Conservation (phyloP, 2,113 vertebrate genomes). For the Oophaga pumilio region DNA sequence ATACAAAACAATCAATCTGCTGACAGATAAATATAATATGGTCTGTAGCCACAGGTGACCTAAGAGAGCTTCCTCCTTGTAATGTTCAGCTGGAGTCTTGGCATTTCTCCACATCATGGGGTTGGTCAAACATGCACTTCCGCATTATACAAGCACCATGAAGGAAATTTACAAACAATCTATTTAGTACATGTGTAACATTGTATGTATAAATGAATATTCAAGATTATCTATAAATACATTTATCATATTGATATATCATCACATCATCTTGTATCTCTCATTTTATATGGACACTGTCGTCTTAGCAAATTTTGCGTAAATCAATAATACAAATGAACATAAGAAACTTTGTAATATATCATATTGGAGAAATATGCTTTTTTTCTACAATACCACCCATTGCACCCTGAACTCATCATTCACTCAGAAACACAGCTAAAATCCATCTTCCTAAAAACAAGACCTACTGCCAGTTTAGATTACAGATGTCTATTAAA, state of each 20-base stretch:
- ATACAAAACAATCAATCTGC: background rate
- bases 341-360: too few relatives aligned
- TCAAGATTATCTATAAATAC: background rate
- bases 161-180: background rate
- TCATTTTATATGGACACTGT: too few relatives aligned
- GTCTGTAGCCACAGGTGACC: background rate
- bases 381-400: too few relatives aligned
- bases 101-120: background rate
- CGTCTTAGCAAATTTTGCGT: too few relatives aligned
- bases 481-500: too few relatives aligned
- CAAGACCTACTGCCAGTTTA: too few relatives aligned
- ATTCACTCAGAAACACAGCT: too few relatives aligned
- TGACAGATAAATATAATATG: conserved; percentile 1
- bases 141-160: background rate
- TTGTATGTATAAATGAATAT: background rate
- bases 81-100: background rate
- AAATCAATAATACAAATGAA: too few relatives aligned
- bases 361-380: too few relatives aligned
- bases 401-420: too few relatives aligned
- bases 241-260: background rate
- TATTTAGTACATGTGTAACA: background rate
- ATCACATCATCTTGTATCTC: too few relatives aligned
- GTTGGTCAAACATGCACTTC: background rate
- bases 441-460: too few relatives aligned
- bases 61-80: background rate